Evolutionary conservation across 2,113 vertebrate species (phyloP).

Genomic region (Lamprologus callipterus): DNA sequence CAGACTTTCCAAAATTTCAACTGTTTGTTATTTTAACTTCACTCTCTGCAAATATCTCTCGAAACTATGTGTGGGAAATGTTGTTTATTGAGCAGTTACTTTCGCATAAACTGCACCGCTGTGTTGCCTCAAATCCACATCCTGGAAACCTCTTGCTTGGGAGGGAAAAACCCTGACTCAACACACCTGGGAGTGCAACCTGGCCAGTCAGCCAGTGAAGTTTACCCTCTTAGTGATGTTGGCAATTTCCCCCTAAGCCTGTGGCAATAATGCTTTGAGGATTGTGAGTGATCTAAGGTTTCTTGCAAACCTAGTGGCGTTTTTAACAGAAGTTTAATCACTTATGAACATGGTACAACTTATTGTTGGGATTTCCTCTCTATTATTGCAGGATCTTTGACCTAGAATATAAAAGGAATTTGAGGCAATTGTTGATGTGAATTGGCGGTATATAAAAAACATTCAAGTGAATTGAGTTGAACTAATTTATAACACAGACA

Average conservation of each 20-base stretch:
- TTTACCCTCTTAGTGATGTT: background rate
- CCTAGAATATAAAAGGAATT: background rate
- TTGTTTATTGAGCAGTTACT: background rate
- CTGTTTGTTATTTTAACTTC: background rate
- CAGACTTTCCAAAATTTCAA: background rate
- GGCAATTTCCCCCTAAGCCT: background rate
- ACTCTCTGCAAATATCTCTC: background rate
- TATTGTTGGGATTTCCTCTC: background rate
- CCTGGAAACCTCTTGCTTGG: background rate
- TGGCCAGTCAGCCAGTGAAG: background rate
- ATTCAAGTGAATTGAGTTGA: background rate
- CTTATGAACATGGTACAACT: background rate
- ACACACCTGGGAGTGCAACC: background rate
- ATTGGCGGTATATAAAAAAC: fast-evolving
- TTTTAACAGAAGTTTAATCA: background rate
- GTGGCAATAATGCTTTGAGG: background rate
- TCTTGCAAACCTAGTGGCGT: background rate
- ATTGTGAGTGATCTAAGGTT: background rate
- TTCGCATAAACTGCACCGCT: background rate
- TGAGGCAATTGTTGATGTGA: fast-evolving
- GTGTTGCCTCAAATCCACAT: background rate
- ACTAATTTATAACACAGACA: background rate
- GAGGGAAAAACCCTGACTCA: background rate
- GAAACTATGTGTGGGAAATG: background rate
- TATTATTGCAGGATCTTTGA: background rate